Percentiles rank a stretch among this genome's conserved stretches.
Evolutionary conservation across 2,113 vertebrate genomes (phyloP).

Genomic region (Lepus europaeus): DNA sequence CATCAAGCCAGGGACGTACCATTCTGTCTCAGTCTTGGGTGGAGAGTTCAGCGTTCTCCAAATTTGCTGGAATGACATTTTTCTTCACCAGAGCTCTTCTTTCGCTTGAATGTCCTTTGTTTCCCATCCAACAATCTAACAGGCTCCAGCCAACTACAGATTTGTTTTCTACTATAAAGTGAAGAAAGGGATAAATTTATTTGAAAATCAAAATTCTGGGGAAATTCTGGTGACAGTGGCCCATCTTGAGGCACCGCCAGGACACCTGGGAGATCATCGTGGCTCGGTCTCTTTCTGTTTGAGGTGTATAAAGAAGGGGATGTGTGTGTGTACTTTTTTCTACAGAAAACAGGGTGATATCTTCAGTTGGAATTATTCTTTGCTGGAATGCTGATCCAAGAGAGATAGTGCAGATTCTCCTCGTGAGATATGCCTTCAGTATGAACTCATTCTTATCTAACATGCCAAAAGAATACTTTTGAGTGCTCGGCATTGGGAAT

Average conservation of each 20-base stretch:
- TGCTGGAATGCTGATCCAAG: background rate
- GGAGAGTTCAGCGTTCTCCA: background rate
- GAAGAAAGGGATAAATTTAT: background rate
- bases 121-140: background rate
- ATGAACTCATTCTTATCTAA: background rate
- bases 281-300: background rate
- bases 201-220: constrained; percentile 21
- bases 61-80: background rate
- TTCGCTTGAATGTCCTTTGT: background rate
- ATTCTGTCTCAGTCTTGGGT: background rate
- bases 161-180: background rate
- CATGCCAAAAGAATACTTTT: constrained; percentile 30
- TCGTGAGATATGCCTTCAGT: background rate
- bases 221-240: constrained; percentile 6
- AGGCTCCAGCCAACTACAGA: background rate
- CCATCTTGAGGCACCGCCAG: background rate
- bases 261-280: background rate
- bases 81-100: background rate
- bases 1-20: background rate
- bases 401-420: background rate
- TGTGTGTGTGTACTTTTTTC: background rate
- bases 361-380: background rate
- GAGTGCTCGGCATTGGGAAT: constrained; percentile 61
- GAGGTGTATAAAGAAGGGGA: background rate
- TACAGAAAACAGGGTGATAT: background rate